phyloP scores from a whole-genome alignment of 2,797 vertebrate species.

The Microchirus variegatus region DNA sequence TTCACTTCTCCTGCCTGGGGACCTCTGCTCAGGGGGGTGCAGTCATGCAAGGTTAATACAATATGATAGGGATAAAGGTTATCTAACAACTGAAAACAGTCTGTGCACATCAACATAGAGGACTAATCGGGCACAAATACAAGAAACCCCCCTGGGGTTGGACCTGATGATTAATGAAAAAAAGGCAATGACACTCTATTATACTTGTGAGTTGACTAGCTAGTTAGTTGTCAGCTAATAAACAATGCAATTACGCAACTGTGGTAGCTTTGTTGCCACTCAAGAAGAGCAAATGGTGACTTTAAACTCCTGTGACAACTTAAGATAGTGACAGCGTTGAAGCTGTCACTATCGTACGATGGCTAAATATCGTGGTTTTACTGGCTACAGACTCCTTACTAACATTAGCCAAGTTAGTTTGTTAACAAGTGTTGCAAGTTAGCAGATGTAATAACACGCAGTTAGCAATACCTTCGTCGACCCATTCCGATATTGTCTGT shows the following conservation, averaged over 20 bases:
- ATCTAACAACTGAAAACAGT: neutral
- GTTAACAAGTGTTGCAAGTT: neutral
- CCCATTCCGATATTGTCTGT: neutral
- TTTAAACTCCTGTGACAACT: neutral
- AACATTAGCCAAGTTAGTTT: constrained; percentile 35
- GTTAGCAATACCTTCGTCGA: neutral
- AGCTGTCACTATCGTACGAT: neutral
- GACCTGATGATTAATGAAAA: too few relatives aligned
- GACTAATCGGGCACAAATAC: neutral
- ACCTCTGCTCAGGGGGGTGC: constrained; percentile 7
- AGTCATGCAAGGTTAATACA: constrained; percentile 6
- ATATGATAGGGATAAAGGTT: neutral
- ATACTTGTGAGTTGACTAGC: neutral
- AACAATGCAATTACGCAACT: constrained; percentile 18
- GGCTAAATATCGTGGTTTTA: neutral
- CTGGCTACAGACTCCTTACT: constrained; percentile 3
- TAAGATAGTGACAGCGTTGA: neutral
- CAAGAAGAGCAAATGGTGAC: neutral
- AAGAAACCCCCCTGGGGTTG: neutral
- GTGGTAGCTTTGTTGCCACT: constrained; percentile 2
- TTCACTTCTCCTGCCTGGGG: constrained; percentile 53
- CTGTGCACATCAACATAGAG: constrained; percentile 4
- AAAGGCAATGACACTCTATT: neutral
- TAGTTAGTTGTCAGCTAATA: neutral
- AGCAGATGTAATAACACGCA: neutral